A percentile compares a stretch with the other conserved stretches of the same genome.
Conservation (phyloP, 2,888 invertebrate genomes). For the Creontiades dilutus region DNA sequence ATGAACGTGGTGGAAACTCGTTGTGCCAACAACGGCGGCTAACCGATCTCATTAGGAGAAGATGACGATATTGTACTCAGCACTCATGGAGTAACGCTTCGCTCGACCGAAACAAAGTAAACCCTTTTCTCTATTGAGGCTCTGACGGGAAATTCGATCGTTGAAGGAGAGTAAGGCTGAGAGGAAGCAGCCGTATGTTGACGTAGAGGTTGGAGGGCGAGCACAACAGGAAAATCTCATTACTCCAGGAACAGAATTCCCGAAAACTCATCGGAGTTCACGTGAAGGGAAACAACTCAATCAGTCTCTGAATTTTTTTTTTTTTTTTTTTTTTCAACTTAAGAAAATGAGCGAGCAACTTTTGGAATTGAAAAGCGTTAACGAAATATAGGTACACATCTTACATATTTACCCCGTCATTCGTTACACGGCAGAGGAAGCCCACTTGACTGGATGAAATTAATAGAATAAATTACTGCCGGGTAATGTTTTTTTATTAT, state of each 20-base stretch:
- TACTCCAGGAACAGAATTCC: neutral
- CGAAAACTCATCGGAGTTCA: neutral
- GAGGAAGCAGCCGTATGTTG: neutral
- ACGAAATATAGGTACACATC: no score
- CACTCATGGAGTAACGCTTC: neutral
- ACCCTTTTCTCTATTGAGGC: slow-evolving; percentile 34
- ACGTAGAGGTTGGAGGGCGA: neutral
- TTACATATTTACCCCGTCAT: no score
- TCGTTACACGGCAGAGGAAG: no score
- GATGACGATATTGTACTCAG: neutral
- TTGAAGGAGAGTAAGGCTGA: neutral
- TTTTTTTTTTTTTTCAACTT: no score
- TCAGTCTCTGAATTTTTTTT: neutral
- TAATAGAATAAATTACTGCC: no score
- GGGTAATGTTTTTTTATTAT: no score
- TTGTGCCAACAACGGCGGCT: neutral
- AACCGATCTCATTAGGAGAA: neutral
- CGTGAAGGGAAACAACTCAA: neutral
- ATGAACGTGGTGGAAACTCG: no score
- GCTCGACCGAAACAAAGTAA: slow-evolving; percentile 16
- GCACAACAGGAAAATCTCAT: slow-evolving; percentile 1
- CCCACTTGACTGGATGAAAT: no score
- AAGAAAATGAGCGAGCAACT: no score
- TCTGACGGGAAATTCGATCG: slow-evolving; percentile 35
- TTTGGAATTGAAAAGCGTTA: no score